Base-by-base conservation (phyloP, 2,113 vertebrate genomes). In the Girardinichthys multiradiatus region DNA sequence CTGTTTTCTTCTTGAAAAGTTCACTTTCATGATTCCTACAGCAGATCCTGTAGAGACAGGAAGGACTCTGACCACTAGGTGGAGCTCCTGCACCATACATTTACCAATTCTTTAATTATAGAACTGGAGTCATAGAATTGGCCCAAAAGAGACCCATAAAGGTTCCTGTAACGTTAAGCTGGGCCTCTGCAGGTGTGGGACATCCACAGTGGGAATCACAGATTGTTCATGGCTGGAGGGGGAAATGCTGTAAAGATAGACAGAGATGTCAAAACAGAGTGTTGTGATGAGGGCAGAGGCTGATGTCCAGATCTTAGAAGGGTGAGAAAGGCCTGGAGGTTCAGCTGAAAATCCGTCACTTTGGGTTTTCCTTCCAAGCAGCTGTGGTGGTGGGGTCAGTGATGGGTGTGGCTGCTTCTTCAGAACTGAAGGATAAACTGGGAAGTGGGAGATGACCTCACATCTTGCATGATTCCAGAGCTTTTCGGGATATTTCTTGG, bases 21-120 rank as follows among this genome's bases (percentile, higher is more conserved):
- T n/a, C n/a, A n/a, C n/a, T n/a, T n/a, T n/a, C n/a, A n/a, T n/a
- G n/a, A n/a, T n/a, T n/a, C n/a, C n/a, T n/a, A n/a, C n/a, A 24
- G 8, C 24, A 26, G 62, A 35, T 8, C n/a, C n/a, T 37, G 26
- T 3, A 4, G 27, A 17, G 42, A 31, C 42, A 45, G 15, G 0
- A 35, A 35, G 11, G 19, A 1, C 11, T 64, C 10, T 10, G 1
- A 21, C 78, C 91, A 90, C 66, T 62, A 93, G 92, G 82, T 80
- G 92, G 91, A n/a, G 77, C 86, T 88, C 54, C 81, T 42, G 78
- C 54, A 67, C 70, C 64, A 67, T n/a, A 6, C 67, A n/a, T n/a
- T n/a, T n/a, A n/a, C n/a, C n/a, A n/a, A n/a, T n/a, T n/a, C n/a
- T n/a, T n/a, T n/a, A n/a, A n/a, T n/a, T n/a, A n/a, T n/a, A n/a